These are phyloP conservation scores for Pocota personata DNA, from an alignment of 2,888 invertebrate species.

Conservation along the genomic window DNA sequence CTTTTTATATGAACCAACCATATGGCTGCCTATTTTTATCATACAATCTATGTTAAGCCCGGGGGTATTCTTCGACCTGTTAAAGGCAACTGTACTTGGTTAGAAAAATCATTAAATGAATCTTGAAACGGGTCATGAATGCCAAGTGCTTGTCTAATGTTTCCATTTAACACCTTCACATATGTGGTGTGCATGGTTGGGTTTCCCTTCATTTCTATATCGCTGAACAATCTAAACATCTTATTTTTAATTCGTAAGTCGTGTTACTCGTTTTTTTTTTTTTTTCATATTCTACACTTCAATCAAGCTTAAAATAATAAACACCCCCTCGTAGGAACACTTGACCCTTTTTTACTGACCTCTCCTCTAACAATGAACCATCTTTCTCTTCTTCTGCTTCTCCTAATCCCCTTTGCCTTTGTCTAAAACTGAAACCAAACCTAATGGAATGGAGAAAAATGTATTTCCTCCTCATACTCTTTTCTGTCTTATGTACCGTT, in stretches of 20 bases:
- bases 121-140: not conserved
- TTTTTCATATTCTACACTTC: not conserved
- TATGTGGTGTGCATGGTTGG: not conserved
- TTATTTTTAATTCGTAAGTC: not conserved
- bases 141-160: not conserved
- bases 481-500: conserved; percentile 43
- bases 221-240: not conserved
- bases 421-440: not conserved
- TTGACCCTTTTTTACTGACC: conserved; percentile 5
- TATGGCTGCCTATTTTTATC: not conserved
- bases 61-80: not conserved
- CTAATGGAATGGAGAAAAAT: conserved; percentile 15
- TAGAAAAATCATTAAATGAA: not conserved
- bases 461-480: conserved; percentile 15
- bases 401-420: not conserved
- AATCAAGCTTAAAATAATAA: conserved; percentile 16
- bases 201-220: not conserved
- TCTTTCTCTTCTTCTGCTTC: not conserved
- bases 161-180: not conserved
- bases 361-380: not conserved
- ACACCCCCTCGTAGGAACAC: not conserved
- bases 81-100: not conserved
- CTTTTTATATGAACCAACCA: not conserved
- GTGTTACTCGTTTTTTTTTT: not conserved
- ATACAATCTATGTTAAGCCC: not conserved